These are phyloP conservation scores for Bombylius major DNA, from an alignment of 2,888 invertebrate species.

Conservation along the genomic window DNA sequence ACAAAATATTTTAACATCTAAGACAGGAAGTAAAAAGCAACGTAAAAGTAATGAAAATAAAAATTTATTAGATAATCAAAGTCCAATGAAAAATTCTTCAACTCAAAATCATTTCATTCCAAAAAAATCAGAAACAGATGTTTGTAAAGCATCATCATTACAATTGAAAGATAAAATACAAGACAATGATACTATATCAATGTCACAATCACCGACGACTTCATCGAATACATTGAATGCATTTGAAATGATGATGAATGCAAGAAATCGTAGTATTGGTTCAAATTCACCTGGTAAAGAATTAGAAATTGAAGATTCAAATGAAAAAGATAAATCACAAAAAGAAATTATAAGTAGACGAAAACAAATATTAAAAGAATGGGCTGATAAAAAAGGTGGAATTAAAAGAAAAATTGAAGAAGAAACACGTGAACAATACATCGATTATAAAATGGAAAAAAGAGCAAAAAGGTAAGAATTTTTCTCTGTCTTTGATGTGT, in stretches of 20 bases:
- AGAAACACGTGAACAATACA: constrained; percentile 42
- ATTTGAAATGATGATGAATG: constrained; percentile 55
- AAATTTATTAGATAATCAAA: no score
- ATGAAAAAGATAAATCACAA: constrained; percentile 15
- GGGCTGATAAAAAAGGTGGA: constrained; percentile 54
- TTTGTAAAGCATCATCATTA: no score
- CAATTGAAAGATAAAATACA: no score
- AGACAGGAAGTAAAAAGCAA: no score
- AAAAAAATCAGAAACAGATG: no score
- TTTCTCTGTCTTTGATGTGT: not conserved
- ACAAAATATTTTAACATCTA: no score
- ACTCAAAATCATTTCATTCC: no score
- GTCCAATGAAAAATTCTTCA: no score
- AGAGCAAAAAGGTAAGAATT: constrained; percentile 40
- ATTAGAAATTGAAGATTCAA: constrained; percentile 24
- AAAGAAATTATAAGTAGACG: constrained; percentile 38
- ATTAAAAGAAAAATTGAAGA: constrained; percentile 44
- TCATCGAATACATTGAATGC: constrained; percentile 36
- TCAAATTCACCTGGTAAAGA: constrained; percentile 50
- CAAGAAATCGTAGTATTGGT: constrained; percentile 50
- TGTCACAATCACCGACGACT: no score
- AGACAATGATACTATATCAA: no score
- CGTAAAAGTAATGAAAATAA: no score
- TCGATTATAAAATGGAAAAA: constrained; percentile 46
- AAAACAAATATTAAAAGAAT: constrained; percentile 43